Conservation (phyloP, 2,797 vertebrate genomes). For the Myotis vivesi region DNA sequence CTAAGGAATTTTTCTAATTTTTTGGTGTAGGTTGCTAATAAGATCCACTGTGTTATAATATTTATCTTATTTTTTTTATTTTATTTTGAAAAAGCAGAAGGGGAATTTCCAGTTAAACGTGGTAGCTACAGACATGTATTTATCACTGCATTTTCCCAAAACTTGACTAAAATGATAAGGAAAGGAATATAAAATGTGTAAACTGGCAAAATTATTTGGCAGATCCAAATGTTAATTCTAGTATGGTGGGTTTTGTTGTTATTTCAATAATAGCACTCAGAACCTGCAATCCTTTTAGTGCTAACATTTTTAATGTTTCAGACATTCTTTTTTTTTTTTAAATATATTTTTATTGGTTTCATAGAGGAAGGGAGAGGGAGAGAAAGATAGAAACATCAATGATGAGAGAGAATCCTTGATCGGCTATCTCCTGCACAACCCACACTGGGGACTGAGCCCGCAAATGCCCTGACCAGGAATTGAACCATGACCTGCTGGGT, state of each 20-base stretch:
- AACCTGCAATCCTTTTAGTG: background rate
- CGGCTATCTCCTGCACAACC: too few relatives aligned
- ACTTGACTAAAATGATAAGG: background rate
- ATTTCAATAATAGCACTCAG: background rate
- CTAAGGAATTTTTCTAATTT: conserved; percentile 19
- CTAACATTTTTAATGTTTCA: background rate
- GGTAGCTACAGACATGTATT: background rate
- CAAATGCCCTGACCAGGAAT: too few relatives aligned
- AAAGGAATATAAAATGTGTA: background rate
- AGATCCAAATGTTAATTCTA: background rate
- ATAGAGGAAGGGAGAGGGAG: too few relatives aligned
- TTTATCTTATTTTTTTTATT: background rate
- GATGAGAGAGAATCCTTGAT: too few relatives aligned
- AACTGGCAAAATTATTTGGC: background rate
- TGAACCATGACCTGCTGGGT: too few relatives aligned
- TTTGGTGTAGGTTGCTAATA: background rate
- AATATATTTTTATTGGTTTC: too few relatives aligned
- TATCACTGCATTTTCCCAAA: background rate
- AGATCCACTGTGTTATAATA: background rate
- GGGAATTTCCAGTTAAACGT: background rate
- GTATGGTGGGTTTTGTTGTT: background rate
- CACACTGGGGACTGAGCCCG: too few relatives aligned
- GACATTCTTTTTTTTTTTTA: background rate
- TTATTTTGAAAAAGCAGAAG: background rate
- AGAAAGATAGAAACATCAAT: too few relatives aligned